Conservation (phyloP, 2,113 vertebrate species). For the Hippocampus guttulatus region DNA sequence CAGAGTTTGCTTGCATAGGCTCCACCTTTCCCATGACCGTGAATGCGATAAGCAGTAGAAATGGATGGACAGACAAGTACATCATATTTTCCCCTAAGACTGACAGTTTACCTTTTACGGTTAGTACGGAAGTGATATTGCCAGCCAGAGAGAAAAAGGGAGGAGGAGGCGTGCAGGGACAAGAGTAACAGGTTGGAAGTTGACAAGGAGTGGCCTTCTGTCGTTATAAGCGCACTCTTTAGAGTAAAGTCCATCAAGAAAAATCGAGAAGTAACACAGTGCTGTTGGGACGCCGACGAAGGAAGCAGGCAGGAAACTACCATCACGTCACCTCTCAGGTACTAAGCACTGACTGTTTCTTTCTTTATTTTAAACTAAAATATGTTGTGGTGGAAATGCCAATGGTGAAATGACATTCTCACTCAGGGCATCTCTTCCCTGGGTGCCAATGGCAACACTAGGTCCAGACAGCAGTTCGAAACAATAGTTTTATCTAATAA, state of each 20-base stretch:
- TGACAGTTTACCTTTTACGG: conserved; percentile 77
- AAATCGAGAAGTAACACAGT: conserved; percentile 50
- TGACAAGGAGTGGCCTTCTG: conserved; percentile 74
- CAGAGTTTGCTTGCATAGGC: not conserved
- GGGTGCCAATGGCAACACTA: too few species aligned
- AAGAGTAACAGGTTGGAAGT: conserved; percentile 43
- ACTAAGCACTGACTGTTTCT: conserved; percentile 5
- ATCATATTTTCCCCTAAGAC: conserved; percentile 61
- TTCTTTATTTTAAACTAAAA: not conserved
- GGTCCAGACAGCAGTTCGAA: too few species aligned
- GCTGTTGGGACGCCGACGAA: conserved; percentile 38
- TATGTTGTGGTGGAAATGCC: conserved; percentile 14
- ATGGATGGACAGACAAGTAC: conserved; percentile 38
- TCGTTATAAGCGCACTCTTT: conserved; percentile 59
- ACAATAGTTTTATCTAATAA: too few species aligned
- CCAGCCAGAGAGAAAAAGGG: conserved; percentile 60
- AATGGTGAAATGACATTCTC: not conserved
- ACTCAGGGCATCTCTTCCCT: too few species aligned
- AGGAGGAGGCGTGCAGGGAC: conserved; percentile 52
- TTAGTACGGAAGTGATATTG: conserved; percentile 63
- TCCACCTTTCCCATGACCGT: not conserved
- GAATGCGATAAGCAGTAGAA: not conserved
- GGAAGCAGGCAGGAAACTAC: conserved; percentile 31
- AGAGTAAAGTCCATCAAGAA: conserved; percentile 62
- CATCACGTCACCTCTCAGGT: conserved; percentile 49